Base-by-base conservation (phyloP, 2,888 invertebrate genomes). In the Agrenia bidenticulata region DNA sequence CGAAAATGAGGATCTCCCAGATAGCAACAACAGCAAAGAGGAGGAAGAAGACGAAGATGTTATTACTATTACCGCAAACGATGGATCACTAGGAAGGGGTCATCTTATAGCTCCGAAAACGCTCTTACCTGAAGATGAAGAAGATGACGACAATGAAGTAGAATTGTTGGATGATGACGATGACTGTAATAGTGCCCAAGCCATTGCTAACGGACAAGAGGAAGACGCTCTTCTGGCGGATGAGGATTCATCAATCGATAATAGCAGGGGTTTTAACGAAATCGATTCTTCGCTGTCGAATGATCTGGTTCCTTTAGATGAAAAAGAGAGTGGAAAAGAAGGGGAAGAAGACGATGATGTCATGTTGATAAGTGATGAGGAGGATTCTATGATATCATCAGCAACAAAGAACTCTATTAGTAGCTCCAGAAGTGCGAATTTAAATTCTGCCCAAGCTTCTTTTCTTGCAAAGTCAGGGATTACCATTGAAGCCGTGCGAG, bases 151-250 rank as follows among this genome's bases (percentile, higher is more conserved):
- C 7, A 77, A 64, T 74, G 72, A 66, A 75, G 70, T 57, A 62
- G 63, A 62, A 69, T 49, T 68, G 66, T 70, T 68, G 70, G 53
- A 77, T 17, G 76, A 75, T n/a, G 78, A 77, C 64, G 77, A 76
- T 39, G 78, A 76, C 63, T 75, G 51, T 21, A 24, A 19, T 51
- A 23, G 21, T 4, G 51, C 13, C 21, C 7, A 45, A 19, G 21
- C 17, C 15, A 45, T 77, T 42, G 78, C 79, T 49, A 67, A 70
- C 21, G 63, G 61, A 5, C 50, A 64, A 19, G 63, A 54, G 51
- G 56, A 61, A 24, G 53, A 21, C 13, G 27, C 21, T 17, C 21
- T 50, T 1, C 65, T 56, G 21, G 64, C 66, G 19, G 67, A 72
- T 24, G 67, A 70, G 21, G 23, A 23, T 32, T 32, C 32, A 7